phyloP scores from a whole-genome alignment of 2,888 invertebrate species.

The Spilosoma lubricipeda region DNA sequence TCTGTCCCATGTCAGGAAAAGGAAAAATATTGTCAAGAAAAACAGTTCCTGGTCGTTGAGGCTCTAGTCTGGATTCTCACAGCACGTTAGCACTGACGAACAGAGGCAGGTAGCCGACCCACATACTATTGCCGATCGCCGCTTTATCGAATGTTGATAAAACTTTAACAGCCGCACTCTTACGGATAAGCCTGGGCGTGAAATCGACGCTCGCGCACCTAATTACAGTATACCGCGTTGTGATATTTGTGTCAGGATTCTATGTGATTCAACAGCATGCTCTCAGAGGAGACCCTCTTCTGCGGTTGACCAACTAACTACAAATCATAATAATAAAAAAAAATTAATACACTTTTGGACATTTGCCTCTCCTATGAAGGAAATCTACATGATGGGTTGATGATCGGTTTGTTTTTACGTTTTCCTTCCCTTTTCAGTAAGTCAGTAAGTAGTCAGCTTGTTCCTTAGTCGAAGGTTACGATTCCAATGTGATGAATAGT shows the following conservation, averaged over 20 bases:
- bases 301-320: neutral
- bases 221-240: constrained; percentile 44
- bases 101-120: constrained; percentile 59
- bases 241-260: constrained; percentile 50
- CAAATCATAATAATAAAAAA: neutral
- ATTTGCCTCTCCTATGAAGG: no score
- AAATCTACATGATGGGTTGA: no score
- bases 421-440: no score
- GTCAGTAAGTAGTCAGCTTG: no score
- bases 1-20: neutral
- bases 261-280: constrained; percentile 9
- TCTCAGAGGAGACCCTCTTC: neutral
- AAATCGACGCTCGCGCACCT: constrained; percentile 65
- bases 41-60: constrained; percentile 23
- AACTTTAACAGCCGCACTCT: constrained; percentile 57
- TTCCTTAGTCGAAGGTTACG: no score
- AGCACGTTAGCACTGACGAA: constrained; percentile 37
- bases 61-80: constrained; percentile 21
- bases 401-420: no score
- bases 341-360: no score
- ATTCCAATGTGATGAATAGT: no score
- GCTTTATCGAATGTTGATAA: constrained; percentile 63
- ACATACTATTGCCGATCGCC: constrained; percentile 58
- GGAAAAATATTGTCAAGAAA: neutral
- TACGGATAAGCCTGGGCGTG: constrained; percentile 62